Percentiles rank a stretch among this genome's conserved stretches.
phyloP scores from a whole-genome alignment of 2,888 invertebrate genomes.

The Trichogramma evanescens region DNA sequence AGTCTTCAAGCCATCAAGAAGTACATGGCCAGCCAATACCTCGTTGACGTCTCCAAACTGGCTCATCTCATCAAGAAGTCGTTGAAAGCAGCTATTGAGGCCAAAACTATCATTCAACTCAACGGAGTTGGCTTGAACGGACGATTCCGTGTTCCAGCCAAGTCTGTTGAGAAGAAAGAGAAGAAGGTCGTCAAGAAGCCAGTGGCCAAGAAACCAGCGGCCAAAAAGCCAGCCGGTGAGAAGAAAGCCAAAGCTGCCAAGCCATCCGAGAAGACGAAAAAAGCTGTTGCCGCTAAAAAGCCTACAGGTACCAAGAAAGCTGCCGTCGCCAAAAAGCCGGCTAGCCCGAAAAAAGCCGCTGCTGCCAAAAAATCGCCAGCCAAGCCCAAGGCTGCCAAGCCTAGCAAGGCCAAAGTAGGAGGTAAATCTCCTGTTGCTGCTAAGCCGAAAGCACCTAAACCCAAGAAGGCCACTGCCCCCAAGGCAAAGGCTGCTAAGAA shows the following conservation, averaged over 20 bases:
- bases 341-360: background rate
- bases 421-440: slow-evolving; percentile 10
- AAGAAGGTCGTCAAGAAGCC: background rate
- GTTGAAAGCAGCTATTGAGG: slow-evolving; percentile 53
- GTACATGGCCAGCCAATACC: slow-evolving; percentile 55
- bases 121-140: slow-evolving; percentile 53
- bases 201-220: background rate
- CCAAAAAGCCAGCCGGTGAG: background rate
- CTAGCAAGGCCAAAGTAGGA: slow-evolving; percentile 2
- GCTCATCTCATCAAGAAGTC: slow-evolving; percentile 56
- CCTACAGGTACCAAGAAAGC: background rate
- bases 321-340: background rate
- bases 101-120: slow-evolving; percentile 51
- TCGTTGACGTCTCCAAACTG: slow-evolving; percentile 54
- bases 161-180: background rate
- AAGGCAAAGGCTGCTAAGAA: slow-evolving; percentile 12
- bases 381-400: slow-evolving; percentile 20
- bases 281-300: background rate
- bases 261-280: background rate
- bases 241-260: background rate
- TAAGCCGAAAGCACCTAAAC: slow-evolving; percentile 26
- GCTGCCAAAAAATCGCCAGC: slow-evolving; percentile 31
- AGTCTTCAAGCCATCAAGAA: slow-evolving; percentile 58
- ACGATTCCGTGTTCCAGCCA: slow-evolving; percentile 45
- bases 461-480: slow-evolving; percentile 15